A percentile compares a stretch with the other conserved stretches of the same genome.
These are phyloP conservation scores for Ascidia mentula DNA, from an alignment of 23 tunicate species.

Conservation along the genomic window DNA sequence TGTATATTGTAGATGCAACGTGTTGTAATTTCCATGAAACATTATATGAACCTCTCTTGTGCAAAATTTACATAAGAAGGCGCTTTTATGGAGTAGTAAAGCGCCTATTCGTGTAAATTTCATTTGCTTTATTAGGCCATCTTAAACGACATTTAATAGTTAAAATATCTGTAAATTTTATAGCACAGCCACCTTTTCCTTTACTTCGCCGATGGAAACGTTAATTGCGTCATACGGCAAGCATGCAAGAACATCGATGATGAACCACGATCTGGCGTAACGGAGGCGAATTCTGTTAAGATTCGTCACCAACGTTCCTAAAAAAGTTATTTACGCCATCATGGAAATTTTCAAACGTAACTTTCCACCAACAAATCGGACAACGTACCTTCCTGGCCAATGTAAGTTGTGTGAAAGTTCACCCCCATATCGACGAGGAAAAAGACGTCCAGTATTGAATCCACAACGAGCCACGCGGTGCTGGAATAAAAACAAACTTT, in stretches of 20 bases:
- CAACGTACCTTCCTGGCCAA: conserved; percentile 50
- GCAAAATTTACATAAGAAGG: too few relatives aligned
- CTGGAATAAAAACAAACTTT: too few relatives aligned
- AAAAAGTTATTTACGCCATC: too few relatives aligned
- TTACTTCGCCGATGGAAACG: conserved; percentile 32
- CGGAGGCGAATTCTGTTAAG: conserved; percentile 49
- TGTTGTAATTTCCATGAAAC: too few relatives aligned
- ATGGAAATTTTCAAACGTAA: too few relatives aligned
- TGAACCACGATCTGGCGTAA: conserved; percentile 72
- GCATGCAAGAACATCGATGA: conserved; percentile 56
- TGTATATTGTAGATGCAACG: too few relatives aligned
- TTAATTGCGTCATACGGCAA: conserved; percentile 69
- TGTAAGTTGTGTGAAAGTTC: conserved; percentile 68
- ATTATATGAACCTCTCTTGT: too few relatives aligned
- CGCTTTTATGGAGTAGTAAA: too few relatives aligned
- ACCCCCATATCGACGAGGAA: conserved; percentile 56
- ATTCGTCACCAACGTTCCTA: conserved; percentile 69
- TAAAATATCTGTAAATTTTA: too few relatives aligned
- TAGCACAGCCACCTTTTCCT: conserved; percentile 29
- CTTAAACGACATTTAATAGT: too few relatives aligned
- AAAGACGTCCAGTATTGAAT: conserved; percentile 44
- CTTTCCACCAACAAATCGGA: neutral
- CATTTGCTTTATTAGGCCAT: too few relatives aligned
- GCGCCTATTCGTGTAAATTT: too few relatives aligned
- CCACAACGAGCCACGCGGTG: conserved; percentile 58